phyloP scores from a whole-genome alignment of 2,888 invertebrate species.

The Aethes cnicana region DNA sequence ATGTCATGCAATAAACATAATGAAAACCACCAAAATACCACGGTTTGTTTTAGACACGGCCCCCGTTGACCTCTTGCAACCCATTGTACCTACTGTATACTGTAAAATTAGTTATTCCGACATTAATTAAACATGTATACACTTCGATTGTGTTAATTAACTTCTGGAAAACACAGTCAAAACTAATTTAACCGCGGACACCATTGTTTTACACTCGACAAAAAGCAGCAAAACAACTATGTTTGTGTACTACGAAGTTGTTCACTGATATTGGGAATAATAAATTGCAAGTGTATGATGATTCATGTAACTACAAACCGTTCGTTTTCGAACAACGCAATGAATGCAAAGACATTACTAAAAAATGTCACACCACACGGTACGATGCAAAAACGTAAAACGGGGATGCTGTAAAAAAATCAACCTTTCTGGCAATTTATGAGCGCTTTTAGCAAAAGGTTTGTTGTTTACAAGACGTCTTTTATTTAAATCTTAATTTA shows the following conservation, averaged over 20 bases:
- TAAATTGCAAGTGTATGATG: no score
- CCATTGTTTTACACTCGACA: constrained; percentile 24
- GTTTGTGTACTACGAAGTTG: neutral
- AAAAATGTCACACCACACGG: constrained; percentile 34
- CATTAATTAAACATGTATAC: constrained; percentile 54
- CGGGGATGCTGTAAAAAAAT: constrained; percentile 43
- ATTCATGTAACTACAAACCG: neutral
- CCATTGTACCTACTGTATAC: constrained; percentile 46
- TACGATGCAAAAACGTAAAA: constrained; percentile 53
- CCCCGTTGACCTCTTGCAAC: constrained; percentile 47
- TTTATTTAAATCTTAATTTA: constrained; percentile 78
- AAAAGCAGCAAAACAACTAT: constrained; percentile 7
- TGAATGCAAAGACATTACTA: constrained; percentile 7
- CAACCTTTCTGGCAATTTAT: constrained; percentile 61
- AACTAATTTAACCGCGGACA: constrained; percentile 42
- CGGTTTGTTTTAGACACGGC: constrained; percentile 15
- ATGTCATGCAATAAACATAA: neutral
- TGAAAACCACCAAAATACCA: neutral
- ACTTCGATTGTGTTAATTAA: constrained; percentile 44
- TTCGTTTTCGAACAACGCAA: neutral
- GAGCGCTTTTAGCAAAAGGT: constrained; percentile 77
- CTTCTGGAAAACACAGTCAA: constrained; percentile 39
- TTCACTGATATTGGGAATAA: no score
- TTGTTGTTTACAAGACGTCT: constrained; percentile 76
- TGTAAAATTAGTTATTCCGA: constrained; percentile 55